Evolutionary conservation across 2,888 invertebrate genomes (phyloP).

Genomic region (Limnephilus lunatus): DNA sequence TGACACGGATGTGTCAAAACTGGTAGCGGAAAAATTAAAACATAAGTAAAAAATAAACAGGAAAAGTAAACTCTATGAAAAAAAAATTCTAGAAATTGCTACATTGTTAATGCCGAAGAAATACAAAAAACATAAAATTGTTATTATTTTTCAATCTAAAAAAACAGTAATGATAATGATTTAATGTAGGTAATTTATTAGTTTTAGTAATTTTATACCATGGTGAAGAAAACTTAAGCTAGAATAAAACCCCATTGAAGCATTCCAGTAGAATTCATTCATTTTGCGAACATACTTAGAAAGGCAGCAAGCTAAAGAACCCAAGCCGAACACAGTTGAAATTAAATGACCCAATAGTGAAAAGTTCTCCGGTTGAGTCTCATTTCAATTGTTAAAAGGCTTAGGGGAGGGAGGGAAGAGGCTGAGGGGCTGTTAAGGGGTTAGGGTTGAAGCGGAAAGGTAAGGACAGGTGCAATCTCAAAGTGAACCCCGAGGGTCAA

Average conservation of each 20-base stretch:
- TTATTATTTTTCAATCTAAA: too few species aligned
- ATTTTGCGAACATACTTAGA: background rate
- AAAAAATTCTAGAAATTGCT: too few species aligned
- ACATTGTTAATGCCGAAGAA: too few species aligned
- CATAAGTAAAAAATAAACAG: too few species aligned
- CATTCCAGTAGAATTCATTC: background rate
- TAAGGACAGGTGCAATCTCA: slow-evolving; percentile 61
- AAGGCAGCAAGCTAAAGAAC: background rate
- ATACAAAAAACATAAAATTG: too few species aligned
- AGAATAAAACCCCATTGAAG: background rate
- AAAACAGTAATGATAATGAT: too few species aligned
- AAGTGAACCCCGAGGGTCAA: slow-evolving; percentile 47
- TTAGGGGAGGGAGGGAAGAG: slow-evolving; percentile 41
- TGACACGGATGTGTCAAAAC: too few species aligned
- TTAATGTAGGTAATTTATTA: too few species aligned
- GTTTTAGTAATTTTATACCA: background rate
- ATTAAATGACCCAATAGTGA: slow-evolving; percentile 9
- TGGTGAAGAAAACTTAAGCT: background rate
- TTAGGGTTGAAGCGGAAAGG: slow-evolving; percentile 53
- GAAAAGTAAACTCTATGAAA: too few species aligned
- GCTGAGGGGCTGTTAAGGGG: slow-evolving; percentile 9
- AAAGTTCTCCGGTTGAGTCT: slow-evolving; percentile 50
- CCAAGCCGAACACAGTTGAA: background rate
- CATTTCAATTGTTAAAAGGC: slow-evolving; percentile 63
- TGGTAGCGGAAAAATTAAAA: too few species aligned